Conservation (phyloP, 2,113 vertebrate genomes). For the Natator depressus region DNA sequence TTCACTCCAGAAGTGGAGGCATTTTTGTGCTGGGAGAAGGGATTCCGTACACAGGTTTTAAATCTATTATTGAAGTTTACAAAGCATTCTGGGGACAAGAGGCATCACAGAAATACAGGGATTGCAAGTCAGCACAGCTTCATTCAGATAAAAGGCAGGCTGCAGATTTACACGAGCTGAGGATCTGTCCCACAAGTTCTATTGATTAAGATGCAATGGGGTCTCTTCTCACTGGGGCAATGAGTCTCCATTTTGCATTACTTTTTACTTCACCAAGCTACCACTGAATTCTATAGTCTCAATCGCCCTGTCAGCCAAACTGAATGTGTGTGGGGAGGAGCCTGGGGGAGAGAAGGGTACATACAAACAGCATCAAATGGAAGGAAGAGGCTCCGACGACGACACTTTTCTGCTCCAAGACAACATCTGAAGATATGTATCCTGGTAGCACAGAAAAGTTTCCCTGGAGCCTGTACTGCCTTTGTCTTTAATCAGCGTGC, state of each 20-base stretch:
- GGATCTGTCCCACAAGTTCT: background rate
- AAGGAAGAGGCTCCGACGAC: constrained; percentile 9
- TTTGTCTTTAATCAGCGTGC: constrained; percentile 59
- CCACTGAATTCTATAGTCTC: background rate
- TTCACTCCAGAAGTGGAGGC: background rate
- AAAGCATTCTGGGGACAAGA: fast-evolving
- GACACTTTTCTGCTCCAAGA: background rate
- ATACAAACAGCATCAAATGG: constrained; percentile 9
- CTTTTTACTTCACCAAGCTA: background rate
- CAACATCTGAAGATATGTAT: constrained; percentile 33
- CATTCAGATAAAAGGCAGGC: background rate
- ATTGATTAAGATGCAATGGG: fast-evolving
- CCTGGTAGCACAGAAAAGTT: background rate
- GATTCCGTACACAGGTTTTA: background rate
- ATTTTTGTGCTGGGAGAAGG: background rate
- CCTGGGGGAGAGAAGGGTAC: background rate
- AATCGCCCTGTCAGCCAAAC: background rate
- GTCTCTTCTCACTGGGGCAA: background rate
- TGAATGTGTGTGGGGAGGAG: background rate
- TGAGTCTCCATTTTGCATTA: background rate
- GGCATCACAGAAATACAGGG: fast-evolving
- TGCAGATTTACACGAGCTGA: background rate
- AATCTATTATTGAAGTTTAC: background rate
- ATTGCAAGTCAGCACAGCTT: fast-evolving
- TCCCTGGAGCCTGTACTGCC: constrained; percentile 51